A percentile compares a stretch with the other conserved stretches of the same genome.
phyloP scores from a whole-genome alignment of 2,113 vertebrate species.

The Melozone crissalis region DNA sequence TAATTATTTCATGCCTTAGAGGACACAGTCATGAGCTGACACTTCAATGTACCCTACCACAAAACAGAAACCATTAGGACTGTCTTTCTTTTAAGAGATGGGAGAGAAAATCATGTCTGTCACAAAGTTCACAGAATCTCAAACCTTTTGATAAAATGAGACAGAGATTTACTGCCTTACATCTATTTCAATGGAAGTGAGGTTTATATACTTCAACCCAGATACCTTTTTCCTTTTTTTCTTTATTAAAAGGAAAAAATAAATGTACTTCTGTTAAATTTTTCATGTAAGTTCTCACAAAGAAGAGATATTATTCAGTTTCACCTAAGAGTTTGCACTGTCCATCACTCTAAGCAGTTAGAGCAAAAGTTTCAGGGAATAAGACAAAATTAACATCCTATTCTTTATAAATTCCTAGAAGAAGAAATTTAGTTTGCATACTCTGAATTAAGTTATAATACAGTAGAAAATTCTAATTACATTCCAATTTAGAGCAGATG shows the following conservation, averaged over 20 bases:
- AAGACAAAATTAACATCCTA: neutral
- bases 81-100: neutral
- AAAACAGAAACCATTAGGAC: neutral
- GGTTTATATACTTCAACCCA: neutral
- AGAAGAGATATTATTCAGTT: neutral
- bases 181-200: neutral
- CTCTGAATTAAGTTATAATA: neutral
- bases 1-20: conserved; percentile 12
- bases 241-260: neutral
- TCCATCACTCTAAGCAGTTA: neutral
- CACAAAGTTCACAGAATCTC: neutral
- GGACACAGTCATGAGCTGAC: neutral
- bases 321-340: neutral
- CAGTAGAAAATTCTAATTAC: neutral
- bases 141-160: neutral
- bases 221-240: neutral
- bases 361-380: neutral
- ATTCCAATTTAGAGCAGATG: neutral
- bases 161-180: neutral
- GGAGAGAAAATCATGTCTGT: neutral
- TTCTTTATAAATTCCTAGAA: neutral
- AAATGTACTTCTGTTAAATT: neutral
- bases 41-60: neutral
- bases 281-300: neutral
- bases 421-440: neutral